These are phyloP conservation scores for Arvicanthis niloticus DNA, from an alignment of 2,113 vertebrate genomes.

Conservation along the genomic window DNA sequence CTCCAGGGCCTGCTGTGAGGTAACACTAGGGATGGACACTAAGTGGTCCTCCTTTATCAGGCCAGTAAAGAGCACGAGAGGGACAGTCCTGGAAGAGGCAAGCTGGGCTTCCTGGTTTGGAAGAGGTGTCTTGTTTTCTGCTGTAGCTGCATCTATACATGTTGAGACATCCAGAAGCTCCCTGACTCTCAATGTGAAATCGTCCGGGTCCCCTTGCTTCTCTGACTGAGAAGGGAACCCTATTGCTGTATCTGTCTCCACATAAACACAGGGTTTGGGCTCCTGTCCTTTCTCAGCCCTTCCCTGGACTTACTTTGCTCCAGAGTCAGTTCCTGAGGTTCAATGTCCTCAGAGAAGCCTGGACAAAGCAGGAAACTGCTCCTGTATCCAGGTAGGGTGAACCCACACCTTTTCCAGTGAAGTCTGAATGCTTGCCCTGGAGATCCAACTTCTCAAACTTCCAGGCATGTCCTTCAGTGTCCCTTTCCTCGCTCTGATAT, in stretches of 20 bases:
- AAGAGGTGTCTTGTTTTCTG: neutral
- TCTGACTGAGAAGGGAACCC: neutral
- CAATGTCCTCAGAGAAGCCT: neutral
- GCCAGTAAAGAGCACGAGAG: neutral
- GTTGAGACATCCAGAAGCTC: neutral
- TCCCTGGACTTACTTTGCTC: neutral
- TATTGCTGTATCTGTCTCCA: fast-evolving
- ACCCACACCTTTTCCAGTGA: neutral
- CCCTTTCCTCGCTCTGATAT: too few relatives aligned
- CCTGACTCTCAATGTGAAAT: too few relatives aligned
- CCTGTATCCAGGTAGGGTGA: neutral
- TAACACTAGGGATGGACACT: too few relatives aligned
- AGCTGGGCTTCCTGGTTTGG: neutral
- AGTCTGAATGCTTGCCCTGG: neutral
- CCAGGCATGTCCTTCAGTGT: neutral
- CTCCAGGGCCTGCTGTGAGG: neutral
- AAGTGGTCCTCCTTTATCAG: neutral
- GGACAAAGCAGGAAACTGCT: neutral
- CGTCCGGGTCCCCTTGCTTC: neutral
- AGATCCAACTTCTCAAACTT: neutral
- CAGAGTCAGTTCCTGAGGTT: neutral
- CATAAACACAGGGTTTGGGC: fast-evolving
- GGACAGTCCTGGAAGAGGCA: neutral
- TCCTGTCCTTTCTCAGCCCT: too few relatives aligned
- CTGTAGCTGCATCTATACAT: neutral